These are phyloP conservation scores for Orthonyx spaldingii DNA, from an alignment of 2,113 vertebrate genomes.

Conservation along the genomic window DNA sequence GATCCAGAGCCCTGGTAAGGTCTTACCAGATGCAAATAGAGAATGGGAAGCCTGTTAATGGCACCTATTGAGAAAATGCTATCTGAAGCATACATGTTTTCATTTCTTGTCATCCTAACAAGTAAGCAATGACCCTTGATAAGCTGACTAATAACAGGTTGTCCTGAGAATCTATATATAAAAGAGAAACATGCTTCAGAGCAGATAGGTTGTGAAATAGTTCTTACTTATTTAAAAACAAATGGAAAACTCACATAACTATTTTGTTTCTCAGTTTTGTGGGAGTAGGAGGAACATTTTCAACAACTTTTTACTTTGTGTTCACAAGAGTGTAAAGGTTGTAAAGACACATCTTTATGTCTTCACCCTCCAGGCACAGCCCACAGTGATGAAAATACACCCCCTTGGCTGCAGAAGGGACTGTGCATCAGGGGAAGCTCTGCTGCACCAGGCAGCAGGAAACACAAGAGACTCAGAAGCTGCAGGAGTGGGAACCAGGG, in stretches of 20 bases:
- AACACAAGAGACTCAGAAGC: neutral
- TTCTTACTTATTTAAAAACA: neutral
- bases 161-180: neutral
- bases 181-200: neutral
- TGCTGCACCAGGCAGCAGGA: neutral
- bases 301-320: neutral
- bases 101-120: neutral
- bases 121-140: neutral
- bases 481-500: neutral
- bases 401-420: neutral
- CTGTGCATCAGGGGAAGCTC: neutral
- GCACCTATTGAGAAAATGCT: neutral
- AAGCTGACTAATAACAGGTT: neutral
- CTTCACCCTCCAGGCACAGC: neutral
- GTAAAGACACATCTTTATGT: neutral
- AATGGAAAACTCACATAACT: neutral
- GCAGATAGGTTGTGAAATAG: neutral
- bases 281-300: neutral
- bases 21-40: neutral
- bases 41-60: neutral
- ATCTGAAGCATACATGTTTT: neutral
- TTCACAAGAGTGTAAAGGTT: neutral
- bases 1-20: neutral
- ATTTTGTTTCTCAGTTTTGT: neutral
- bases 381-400: neutral